These are phyloP conservation scores for Moxostoma hubbsi DNA, from an alignment of 2,797 vertebrate species.

Conservation along the genomic window DNA sequence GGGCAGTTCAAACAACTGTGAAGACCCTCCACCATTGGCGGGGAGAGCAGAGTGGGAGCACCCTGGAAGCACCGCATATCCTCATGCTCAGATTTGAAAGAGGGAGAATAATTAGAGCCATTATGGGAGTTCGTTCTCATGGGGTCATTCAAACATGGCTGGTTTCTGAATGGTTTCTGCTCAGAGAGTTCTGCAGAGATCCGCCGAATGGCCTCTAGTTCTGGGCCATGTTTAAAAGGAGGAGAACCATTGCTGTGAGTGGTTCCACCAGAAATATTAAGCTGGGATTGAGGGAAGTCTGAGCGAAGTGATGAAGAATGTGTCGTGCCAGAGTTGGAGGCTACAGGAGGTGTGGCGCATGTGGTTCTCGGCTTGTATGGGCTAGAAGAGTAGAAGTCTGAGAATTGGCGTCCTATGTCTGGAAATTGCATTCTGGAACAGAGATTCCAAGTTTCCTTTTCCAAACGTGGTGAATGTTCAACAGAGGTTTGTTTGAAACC, in stretches of 20 bases:
- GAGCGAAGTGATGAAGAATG: conserved; percentile 73
- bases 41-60: conserved; percentile 65
- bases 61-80: conserved; percentile 72
- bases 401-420: conserved; percentile 73
- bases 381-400: conserved; percentile 75
- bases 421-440: conserved; percentile 77
- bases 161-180: conserved; percentile 55
- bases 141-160: background rate
- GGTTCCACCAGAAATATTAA: conserved; percentile 73
- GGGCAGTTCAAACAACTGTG: conserved; percentile 75
- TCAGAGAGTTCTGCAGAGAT: conserved; percentile 66
- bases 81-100: conserved; percentile 73
- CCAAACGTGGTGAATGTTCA: conserved; percentile 63
- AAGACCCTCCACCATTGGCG: conserved; percentile 72
- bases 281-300: conserved; percentile 70
- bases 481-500: too few species aligned
- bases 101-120: conserved; percentile 56
- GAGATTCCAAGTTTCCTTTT: conserved; percentile 75
- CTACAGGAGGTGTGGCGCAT: conserved; percentile 71
- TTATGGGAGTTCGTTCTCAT: conserved; percentile 56
- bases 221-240: background rate
- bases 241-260: conserved; percentile 63
- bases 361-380: conserved; percentile 79
- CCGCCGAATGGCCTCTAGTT: conserved; percentile 63
- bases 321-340: conserved; percentile 72